A percentile compares a stretch with the other conserved stretches of the same genome.
phyloP scores from a whole-genome alignment of 2,113 vertebrate species.

The Platichthys flesus region DNA sequence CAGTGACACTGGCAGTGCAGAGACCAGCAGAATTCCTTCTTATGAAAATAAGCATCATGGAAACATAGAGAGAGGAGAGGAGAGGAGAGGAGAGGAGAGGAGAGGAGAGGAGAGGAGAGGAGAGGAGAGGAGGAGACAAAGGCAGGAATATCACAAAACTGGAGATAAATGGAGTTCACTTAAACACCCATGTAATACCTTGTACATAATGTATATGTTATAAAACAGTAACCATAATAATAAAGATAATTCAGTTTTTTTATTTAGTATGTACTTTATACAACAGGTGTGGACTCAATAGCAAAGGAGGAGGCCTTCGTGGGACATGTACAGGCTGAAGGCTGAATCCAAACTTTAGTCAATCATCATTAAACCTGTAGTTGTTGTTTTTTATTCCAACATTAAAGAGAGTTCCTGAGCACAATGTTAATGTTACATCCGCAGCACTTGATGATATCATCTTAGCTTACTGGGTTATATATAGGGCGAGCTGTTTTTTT shows the following conservation, averaged over 20 bases:
- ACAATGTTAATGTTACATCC: no score
- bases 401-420: no score
- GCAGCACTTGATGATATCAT: background rate
- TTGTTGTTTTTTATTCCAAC: no score
- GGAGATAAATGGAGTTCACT: background rate
- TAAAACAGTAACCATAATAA: no score
- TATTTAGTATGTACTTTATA: background rate
- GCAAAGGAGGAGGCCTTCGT: no score
- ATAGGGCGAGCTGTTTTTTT: background rate
- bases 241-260: background rate
- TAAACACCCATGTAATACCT: background rate
- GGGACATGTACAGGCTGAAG: no score
- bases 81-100: background rate
- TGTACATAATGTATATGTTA: background rate
- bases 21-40: slow-evolving; percentile 76
- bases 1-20: slow-evolving; percentile 71
- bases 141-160: no score
- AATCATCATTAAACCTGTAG: no score
- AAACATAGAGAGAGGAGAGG: slow-evolving; percentile 33
- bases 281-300: background rate
- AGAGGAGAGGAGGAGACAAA: background rate
- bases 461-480: background rate
- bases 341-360: no score
- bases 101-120: background rate
- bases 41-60: slow-evolving; percentile 75